Evolutionary conservation across 1,140 invertebrate species (phyloP).

Genomic region (Andrena cerasifolii): DNA sequence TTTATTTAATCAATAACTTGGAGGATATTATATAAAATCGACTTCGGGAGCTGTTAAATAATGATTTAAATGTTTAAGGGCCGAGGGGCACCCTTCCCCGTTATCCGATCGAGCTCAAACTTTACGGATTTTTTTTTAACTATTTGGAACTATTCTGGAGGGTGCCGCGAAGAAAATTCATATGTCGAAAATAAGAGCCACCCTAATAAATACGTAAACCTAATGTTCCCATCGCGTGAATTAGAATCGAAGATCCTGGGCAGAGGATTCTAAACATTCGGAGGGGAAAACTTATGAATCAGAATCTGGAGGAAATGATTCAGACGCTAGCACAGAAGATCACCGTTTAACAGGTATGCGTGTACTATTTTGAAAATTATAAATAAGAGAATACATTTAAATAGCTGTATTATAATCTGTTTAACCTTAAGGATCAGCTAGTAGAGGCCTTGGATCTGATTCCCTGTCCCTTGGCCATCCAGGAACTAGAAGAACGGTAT

Average conservation of each 20-base stretch:
- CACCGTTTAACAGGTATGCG: constrained; percentile 68
- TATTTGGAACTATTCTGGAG: too few species aligned
- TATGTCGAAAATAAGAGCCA: too few species aligned
- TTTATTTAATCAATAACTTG: too few species aligned
- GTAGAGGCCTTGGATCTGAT: constrained; percentile 77
- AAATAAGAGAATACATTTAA: background rate
- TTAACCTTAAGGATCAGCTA: constrained; percentile 68
- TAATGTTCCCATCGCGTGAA: constrained; percentile 60
- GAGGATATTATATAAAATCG: too few species aligned
- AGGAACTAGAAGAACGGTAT: constrained; percentile 91
- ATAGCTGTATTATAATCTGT: constrained; percentile 27
- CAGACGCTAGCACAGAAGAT: constrained; percentile 89
- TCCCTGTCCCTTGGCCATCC: constrained; percentile 87
- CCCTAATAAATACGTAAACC: background rate
- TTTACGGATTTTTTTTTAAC: too few species aligned
- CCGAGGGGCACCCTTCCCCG: too few species aligned
- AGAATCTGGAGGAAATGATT: constrained; percentile 88
- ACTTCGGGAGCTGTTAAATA: too few species aligned
- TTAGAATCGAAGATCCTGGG: constrained; percentile 89
- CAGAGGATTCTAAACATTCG: constrained; percentile 85
- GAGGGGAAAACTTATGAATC: constrained; percentile 78
- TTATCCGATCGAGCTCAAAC: too few species aligned
- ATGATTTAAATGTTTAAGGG: too few species aligned
- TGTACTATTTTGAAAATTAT: constrained; percentile 6
- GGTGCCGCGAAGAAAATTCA: too few species aligned